Base-by-base conservation (phyloP, 2,113 vertebrate genomes). In the Chelonoidis abingdonii region DNA sequence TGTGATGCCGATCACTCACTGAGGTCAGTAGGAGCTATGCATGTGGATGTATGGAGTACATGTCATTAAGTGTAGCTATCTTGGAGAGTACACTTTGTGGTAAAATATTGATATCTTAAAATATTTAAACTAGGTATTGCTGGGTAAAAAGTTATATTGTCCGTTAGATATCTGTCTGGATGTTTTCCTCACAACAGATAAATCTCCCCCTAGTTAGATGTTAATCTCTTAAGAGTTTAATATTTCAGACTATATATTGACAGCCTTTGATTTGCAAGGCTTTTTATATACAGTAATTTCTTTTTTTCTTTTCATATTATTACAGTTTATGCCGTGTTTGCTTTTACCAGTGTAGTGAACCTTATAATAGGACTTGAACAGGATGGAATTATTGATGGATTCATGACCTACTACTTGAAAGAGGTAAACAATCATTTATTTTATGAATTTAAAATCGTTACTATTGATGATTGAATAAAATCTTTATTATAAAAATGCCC, bases 361-460 rank as follows among this genome's bases (percentile, higher is more conserved):
- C 98, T 99, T 92, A 99, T 99, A 96, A 99, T 99, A 80, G 99
- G 99, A 54, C 97, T 99, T 92, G 99, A 99, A 95, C 99, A 99
- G 90, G 99, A 99, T 93, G 99, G 99, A 87, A 97, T 99, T 97
- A 99, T 99, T n/a, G 99, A 99, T 80, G 99, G 99, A 95, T 99
- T 99, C 97, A 98, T 99, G 98, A 99, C 99, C 3, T 98, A 99
- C 97, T 99, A 99, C 96, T 96, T 99, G 88, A 99, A 98, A 98
- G 98, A 99, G 99, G 99, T 98, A 98, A 91, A 93, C 38, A 25
- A 31, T 56, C 2, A 2, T 59, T 85, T n/a, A 22, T 1, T 50
- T 95, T 88, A 87, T 21, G 92, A 88, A 82, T 49, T 10, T 84
- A 91, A 88, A 95, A 84, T 87, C 17, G 80, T 86, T 47, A n/a